Evolutionary conservation across 2,113 vertebrate species (phyloP), one percentile per base, ranked within the genome.

Genomic region (Periophthalmodon schlosseri): DNA sequence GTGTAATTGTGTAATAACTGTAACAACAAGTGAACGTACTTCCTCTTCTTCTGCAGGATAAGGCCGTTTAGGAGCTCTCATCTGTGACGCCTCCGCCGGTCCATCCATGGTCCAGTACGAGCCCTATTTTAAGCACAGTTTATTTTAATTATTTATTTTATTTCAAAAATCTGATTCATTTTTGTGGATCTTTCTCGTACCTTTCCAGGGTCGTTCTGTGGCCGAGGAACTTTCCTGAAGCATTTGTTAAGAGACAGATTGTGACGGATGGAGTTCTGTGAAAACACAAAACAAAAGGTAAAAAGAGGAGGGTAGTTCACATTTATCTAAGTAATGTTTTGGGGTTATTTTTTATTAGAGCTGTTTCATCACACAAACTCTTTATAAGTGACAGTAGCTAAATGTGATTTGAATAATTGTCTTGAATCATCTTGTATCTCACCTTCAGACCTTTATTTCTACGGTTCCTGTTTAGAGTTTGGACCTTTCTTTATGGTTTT

Each of bases 61-160:
- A 65, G 96, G 94, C 70, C 96, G 95, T 85, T 97, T 97, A 65
- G 94, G 84, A 12, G 89, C 95, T 77, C 95, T 94, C 36, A 34
- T 24, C 82, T 93, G 91, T 75, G 66, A 68, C 21, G 50, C 91
- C 11, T 90, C 91, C 39, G 95, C 91, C 24, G 96, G 95, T 15
- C 94, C 96, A 74, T 99, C 97, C 85, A 98, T 98, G 21, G 96
- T 99, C 97, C 97, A 99, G 1, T 99, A 99, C 24, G 97, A 98
- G 44, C 97, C 97, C 97, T 99, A 60, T 15, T 11, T 93, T 93
- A 88, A 5, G 78, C 36, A 75, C 46, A 64, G 33, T 24, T 64
- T 9, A 68, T 28, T 28, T 28, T 28, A 1, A 15, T 15, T 49
- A 36, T 16, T 20, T 18, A 65, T 24, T 65, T 7, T 2, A 14